These are phyloP conservation scores for Macheiramphus alcinus DNA, from an alignment of 2,113 vertebrate genomes.

Conservation along the genomic window DNA sequence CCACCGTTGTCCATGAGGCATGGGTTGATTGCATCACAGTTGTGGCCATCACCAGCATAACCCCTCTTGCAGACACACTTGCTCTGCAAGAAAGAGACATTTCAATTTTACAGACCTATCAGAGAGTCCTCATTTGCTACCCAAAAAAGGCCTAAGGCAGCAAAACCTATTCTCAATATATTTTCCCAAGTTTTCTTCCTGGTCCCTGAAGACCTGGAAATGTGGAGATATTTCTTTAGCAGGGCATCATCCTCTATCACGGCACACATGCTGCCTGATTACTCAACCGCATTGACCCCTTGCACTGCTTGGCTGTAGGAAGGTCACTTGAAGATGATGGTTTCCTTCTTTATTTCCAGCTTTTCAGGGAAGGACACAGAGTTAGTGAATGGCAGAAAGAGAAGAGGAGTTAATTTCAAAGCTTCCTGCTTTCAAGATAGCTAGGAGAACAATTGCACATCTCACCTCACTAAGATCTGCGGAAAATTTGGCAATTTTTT, in stretches of 20 bases:
- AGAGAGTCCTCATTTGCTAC: background rate
- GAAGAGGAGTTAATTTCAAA: background rate
- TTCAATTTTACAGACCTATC: background rate
- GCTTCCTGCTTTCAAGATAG: background rate
- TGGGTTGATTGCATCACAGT: conserved; percentile 83
- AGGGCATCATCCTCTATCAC: background rate
- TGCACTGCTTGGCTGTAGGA: background rate
- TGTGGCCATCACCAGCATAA: conserved; percentile 83
- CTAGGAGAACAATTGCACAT: background rate
- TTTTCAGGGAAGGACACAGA: background rate
- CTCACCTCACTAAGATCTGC: background rate
- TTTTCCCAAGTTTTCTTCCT: background rate
- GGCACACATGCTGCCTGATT: background rate
- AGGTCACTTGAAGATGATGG: background rate
- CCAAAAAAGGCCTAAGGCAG: background rate
- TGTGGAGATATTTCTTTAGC: background rate
- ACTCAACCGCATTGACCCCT: background rate
- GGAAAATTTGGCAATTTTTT: background rate
- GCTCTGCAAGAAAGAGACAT: conserved; percentile 72
- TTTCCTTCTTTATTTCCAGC: background rate
- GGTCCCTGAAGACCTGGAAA: background rate
- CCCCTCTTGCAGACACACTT: conserved; percentile 86
- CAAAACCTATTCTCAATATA: background rate
- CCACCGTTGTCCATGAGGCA: conserved; percentile 84
- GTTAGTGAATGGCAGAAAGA: background rate